Percentiles rank a stretch among this genome's conserved stretches.
Conservation (phyloP, 2,797 vertebrate genomes). For the Pipistrellus kuhlii region DNA sequence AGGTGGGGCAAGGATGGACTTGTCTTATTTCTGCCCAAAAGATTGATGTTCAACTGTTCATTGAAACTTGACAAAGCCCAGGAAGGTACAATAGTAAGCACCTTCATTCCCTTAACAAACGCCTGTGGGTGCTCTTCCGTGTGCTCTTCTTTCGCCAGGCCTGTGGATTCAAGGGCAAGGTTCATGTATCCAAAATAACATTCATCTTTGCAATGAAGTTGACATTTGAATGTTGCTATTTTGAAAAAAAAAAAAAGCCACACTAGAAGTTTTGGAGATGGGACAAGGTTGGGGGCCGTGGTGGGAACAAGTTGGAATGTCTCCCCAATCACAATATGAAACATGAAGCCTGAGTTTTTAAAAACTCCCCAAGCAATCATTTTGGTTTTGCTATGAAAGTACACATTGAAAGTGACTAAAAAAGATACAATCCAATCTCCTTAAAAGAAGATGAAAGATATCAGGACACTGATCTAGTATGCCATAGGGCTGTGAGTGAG, state of each 20-base stretch:
- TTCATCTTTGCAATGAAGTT: background rate
- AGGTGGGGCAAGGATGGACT: background rate
- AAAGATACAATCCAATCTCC: background rate
- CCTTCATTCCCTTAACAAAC: background rate
- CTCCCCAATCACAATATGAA: background rate
- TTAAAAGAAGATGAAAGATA: constrained; percentile 21
- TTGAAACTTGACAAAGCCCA: background rate
- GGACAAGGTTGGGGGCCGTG: background rate
- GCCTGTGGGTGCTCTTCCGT: background rate
- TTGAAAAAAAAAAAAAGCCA: background rate
- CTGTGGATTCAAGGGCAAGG: background rate
- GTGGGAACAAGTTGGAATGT: background rate
- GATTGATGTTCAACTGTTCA: background rate
- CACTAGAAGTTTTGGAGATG: background rate
- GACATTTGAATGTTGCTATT: background rate
- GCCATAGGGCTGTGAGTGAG: background rate
- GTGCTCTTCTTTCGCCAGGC: background rate
- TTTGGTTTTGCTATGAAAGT: background rate
- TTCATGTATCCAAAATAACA: background rate
- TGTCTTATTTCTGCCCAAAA: constrained; percentile 5
- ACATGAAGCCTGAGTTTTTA: background rate
- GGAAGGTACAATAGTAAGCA: background rate
- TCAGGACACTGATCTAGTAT: background rate
- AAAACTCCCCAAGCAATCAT: background rate
- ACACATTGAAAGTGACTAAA: background rate